A percentile compares a stretch with the other conserved stretches of the same genome.
phyloP scores from a whole-genome alignment of 2,797 vertebrate genomes.

The Phataginus tetradactyla region DNA sequence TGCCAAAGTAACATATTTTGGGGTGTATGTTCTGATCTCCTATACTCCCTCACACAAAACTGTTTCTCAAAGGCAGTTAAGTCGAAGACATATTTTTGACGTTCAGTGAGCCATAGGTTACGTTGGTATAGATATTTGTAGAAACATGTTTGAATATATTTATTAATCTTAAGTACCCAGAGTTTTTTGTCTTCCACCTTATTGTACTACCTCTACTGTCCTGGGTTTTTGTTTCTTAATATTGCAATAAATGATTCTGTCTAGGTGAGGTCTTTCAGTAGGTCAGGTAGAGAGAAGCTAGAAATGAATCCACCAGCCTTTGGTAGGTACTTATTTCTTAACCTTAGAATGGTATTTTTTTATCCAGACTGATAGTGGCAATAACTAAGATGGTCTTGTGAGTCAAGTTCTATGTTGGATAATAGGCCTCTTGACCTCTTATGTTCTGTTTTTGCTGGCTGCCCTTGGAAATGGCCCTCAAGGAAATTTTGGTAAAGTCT shows the following conservation, averaged over 20 bases:
- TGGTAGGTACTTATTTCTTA: constrained; percentile 20
- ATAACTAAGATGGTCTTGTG: not conserved
- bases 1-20: not conserved
- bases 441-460: not conserved
- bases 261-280: not conserved
- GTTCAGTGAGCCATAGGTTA: not conserved
- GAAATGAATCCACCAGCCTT: constrained; percentile 12
- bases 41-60: not conserved
- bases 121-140: not conserved
- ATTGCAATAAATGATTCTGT: not conserved
- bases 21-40: not conserved
- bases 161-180: not conserved
- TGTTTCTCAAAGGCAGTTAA: constrained; percentile 23
- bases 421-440: not conserved
- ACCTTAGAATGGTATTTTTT: not conserved
- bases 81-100: not conserved
- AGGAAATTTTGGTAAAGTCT: not conserved
- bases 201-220: not conserved
- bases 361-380: not conserved
- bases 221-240: not conserved
- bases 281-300: not conserved
- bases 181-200: not conserved
- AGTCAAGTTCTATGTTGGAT: not conserved
- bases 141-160: constrained; percentile 45
- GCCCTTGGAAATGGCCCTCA: not conserved